A percentile compares a stretch with the other conserved stretches of the same genome.
These are phyloP conservation scores for Hemicentrotus pulcherrimus DNA, from an alignment of 35 echinoderm and acorn worm genomes.

Conservation along the genomic window DNA sequence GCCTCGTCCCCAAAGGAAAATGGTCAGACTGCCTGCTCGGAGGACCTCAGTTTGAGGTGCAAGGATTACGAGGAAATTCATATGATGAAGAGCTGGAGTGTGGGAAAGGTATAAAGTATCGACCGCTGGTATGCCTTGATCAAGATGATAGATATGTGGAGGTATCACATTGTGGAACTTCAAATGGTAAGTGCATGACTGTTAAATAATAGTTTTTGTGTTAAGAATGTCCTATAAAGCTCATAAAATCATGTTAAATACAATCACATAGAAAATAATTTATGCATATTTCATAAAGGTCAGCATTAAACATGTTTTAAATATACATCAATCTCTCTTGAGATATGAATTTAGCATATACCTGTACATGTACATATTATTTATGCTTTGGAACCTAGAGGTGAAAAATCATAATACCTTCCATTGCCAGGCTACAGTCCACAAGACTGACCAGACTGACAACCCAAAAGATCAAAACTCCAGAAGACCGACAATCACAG, in stretches of 20 bases:
- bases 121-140: constrained; percentile 51
- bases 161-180: constrained; percentile 34
- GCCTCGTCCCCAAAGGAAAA: constrained; percentile 43
- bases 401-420: too few relatives aligned
- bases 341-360: too few relatives aligned
- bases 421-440: too few relatives aligned
- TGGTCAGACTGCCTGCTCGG: constrained; percentile 72
- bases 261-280: too few relatives aligned
- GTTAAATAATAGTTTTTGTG: background rate
- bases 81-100: constrained; percentile 31
- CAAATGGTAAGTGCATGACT: constrained; percentile 27
- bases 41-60: constrained; percentile 23
- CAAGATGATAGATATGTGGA: constrained; percentile 57
- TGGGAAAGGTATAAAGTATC: constrained; percentile 52
- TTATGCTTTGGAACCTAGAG: too few relatives aligned
- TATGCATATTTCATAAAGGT: too few relatives aligned
- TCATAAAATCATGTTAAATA: background rate
- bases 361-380: too few relatives aligned
- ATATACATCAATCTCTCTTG: too few relatives aligned
- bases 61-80: background rate
- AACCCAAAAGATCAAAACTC: too few relatives aligned
- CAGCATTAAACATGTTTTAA: too few relatives aligned
- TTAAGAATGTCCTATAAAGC: background rate
- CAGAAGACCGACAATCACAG: too few relatives aligned
- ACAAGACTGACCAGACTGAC: too few relatives aligned